phyloP scores from a whole-genome alignment of 2,113 vertebrate genomes.

The Labrus mixtus region DNA sequence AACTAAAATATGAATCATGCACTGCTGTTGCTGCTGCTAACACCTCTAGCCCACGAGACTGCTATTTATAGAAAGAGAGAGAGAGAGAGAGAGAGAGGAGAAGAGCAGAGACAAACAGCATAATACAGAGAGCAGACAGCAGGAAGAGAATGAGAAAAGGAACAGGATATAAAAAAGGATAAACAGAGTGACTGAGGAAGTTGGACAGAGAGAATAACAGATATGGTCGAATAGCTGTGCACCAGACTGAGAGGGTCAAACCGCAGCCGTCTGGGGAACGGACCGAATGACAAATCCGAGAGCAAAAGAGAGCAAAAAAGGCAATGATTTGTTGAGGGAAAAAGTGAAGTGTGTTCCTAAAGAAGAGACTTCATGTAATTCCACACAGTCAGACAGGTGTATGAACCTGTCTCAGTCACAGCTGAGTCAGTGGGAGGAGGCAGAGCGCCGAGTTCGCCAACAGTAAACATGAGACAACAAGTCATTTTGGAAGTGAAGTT shows the following conservation, averaged over 20 bases:
- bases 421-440: conserved; percentile 30
- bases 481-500: neutral
- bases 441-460: conserved; percentile 26
- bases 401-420: conserved; percentile 28
- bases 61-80: conserved; percentile 71
- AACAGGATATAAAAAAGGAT: conserved; percentile 30
- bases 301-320: neutral
- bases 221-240: conserved; percentile 52
- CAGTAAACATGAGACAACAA: neutral
- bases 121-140: conserved; percentile 37
- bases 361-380: neutral
- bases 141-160: conserved; percentile 8
- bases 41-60: conserved; percentile 67
- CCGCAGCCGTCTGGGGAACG: conserved; percentile 42
- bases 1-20: conserved; percentile 63
- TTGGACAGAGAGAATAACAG: conserved; percentile 9
- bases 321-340: neutral
- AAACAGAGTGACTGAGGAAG: neutral
- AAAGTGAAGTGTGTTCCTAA: neutral
- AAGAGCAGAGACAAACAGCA: conserved; percentile 10
- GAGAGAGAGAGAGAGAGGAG: conserved; percentile 23
- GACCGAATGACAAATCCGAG: conserved; percentile 20
- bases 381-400: conserved; percentile 22
- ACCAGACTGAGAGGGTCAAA: conserved; percentile 67
- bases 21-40: conserved; percentile 48